These are phyloP conservation scores for Dermochelys coriacea DNA, from an alignment of 2,797 vertebrate species.

Conservation along the genomic window DNA sequence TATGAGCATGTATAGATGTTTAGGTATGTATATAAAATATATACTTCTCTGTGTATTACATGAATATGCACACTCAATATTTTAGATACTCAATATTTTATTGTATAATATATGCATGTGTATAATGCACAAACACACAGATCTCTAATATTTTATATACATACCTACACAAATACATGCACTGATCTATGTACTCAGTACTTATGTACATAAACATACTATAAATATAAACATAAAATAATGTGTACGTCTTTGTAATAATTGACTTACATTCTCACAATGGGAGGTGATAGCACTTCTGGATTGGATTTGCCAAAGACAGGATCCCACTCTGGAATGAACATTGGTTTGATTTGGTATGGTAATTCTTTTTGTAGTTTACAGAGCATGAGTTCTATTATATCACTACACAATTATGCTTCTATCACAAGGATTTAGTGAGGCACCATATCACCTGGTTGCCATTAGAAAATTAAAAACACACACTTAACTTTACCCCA, in stretches of 20 bases:
- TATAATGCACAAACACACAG: background rate
- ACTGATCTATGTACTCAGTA: background rate
- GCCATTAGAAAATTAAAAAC: background rate
- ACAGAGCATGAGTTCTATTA: background rate
- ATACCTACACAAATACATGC: background rate
- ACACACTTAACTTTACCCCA: background rate
- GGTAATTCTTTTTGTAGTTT: background rate
- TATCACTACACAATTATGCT: background rate
- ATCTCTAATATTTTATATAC: background rate
- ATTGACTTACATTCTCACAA: background rate
- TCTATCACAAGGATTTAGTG: background rate
- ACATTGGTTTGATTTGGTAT: background rate
- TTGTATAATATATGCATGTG: background rate
- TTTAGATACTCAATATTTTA: rapidly evolving
- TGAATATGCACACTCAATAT: background rate
- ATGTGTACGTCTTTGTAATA: background rate
- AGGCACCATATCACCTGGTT: background rate
- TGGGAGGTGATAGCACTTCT: background rate
- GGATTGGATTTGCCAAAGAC: background rate
- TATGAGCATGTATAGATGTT: background rate
- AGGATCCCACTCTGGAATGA: background rate
- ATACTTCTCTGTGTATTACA: background rate
- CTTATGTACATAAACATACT: background rate
- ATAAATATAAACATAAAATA: too few species aligned
- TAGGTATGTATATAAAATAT: rapidly evolving